Conservation (phyloP, 2,113 vertebrate species). For the Tragelaphus imberbis region DNA sequence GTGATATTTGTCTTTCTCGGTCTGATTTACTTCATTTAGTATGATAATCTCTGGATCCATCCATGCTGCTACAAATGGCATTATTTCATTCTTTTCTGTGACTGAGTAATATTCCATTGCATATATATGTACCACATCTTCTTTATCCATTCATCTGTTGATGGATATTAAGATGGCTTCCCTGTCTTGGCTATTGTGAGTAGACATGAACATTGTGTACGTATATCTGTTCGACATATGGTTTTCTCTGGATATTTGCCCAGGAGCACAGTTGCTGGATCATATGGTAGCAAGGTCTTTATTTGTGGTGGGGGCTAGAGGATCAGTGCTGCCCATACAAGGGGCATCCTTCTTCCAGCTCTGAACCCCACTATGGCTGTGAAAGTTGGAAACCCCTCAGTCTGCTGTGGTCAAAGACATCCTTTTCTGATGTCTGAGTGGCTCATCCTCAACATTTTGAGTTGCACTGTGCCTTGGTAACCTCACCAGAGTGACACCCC, state of each 20-base stretch:
- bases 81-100: neutral
- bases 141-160: neutral
- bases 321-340: neutral
- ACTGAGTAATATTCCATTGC: neutral
- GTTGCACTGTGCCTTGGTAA: neutral
- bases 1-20: neutral
- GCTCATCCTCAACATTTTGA: neutral
- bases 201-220: neutral
- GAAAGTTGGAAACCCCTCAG: neutral
- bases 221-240: rapidly evolving
- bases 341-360: neutral
- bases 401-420: neutral
- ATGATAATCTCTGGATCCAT: neutral
- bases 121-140: neutral
- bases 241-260: neutral
- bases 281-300: neutral
- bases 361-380: neutral
- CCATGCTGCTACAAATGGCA: neutral
- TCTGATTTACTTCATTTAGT: neutral
- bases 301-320: neutral
- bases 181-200: neutral
- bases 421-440: neutral
- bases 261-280: neutral
- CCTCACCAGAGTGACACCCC: neutral
- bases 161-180: neutral